Base-by-base conservation (phyloP, 2,797 vertebrate genomes). In the Emys orbicularis region DNA sequence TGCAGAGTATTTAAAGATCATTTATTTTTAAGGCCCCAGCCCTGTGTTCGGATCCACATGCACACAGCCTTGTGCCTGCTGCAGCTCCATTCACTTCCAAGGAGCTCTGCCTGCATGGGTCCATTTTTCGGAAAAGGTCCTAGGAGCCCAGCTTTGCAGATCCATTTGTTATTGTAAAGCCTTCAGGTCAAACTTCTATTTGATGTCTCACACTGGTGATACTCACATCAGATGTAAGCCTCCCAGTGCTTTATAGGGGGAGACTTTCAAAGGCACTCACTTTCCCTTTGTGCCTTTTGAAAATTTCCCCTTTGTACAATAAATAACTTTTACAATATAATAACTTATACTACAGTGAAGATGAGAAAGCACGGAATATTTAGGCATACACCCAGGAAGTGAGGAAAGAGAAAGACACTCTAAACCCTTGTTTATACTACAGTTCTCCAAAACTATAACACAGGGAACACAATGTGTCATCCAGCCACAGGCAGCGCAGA, bases 1-100 rank as follows among this genome's bases (percentile, higher is more conserved):
- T 90, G 86, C 19, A 72, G n/a, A 72, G 81, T 68, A 88, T 95
- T 65, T 87, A 54, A 94, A 94, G 85, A 96, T 92, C 85, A 92
- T 29, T 84, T 72, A 57, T 82, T 97, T 85, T 84, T 84, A 86
- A 27, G 2, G 34, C 47, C 88, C 77, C 65, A 52, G 83, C 52
- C 47, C 87, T 92, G 84, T 37, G 5, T 2, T 21, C 56, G 31
- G 82, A 95, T 83, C 77, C 91, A 84, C 0, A 19, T 1, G 12
- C 83, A 91, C 19, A 47, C 50, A 90, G 12, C 76, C 10, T 72
- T 87, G 76, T 34, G 59, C 12, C 21, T 72, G 37, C 44, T 52
- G 68, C 88, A 84, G 31, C 52, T 83, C 19, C 49, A 74, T 5
- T 53, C n/a, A 80, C 34, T 34, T 47, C 49, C 50, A 90, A 81